Conservation (phyloP, 2,888 invertebrate genomes). For the Elgonia sp. region DNA sequence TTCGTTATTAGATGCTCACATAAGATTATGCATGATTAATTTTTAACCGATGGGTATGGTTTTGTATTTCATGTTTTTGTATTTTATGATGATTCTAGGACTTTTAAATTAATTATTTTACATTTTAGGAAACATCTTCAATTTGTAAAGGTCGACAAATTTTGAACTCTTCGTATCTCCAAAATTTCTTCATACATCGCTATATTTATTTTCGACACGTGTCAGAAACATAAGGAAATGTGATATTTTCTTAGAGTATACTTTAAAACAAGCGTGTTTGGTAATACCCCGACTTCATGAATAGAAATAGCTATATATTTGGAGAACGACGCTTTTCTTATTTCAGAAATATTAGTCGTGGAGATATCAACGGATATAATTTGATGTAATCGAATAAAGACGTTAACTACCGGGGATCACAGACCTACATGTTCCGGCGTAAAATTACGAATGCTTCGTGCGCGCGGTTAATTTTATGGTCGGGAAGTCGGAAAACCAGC, state of each 20-base stretch:
- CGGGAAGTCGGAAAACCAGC: conserved; percentile 60
- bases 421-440: conserved; percentile 47
- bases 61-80: neutral
- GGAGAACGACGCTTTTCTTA: conserved; percentile 31
- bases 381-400: conserved; percentile 64
- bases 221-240: conserved; percentile 53
- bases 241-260: conserved; percentile 55
- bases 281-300: conserved; percentile 40
- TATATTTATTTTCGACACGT: conserved; percentile 64
- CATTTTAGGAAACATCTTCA: neutral
- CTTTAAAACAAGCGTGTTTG: conserved; percentile 63
- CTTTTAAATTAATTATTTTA: too few species aligned
- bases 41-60: neutral
- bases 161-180: neutral
- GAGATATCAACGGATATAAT: conserved; percentile 33
- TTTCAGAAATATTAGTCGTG: conserved; percentile 45
- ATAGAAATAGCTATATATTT: conserved; percentile 57
- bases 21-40: conserved; percentile 23
- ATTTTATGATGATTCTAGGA: too few species aligned
- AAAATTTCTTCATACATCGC: neutral
- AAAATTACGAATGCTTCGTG: conserved; percentile 62
- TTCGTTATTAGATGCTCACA: neutral
- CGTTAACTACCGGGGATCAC: conserved; percentile 41
- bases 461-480: conserved; percentile 53
- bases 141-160: conserved; percentile 40